Conservation (phyloP, 2,113 vertebrate species). For the Gallinago paraguaiae region DNA sequence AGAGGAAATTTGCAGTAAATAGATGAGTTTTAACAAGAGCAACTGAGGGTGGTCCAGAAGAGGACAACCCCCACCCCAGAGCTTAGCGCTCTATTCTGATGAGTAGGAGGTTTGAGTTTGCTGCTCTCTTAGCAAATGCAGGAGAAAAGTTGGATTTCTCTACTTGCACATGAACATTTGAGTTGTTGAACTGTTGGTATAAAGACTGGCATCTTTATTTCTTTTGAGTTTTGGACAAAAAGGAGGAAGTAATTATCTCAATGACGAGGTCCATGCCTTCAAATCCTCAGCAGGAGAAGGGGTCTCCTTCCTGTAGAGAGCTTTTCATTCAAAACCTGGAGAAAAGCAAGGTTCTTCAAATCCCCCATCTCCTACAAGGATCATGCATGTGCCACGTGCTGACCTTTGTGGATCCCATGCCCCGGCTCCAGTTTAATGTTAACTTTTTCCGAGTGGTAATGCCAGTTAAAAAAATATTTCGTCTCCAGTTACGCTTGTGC, state of each 20-base stretch:
- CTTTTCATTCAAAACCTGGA: neutral
- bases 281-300: neutral
- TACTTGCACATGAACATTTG: neutral
- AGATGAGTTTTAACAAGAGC: neutral
- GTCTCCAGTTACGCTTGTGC: neutral
- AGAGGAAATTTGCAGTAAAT: neutral
- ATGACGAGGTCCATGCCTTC: neutral
- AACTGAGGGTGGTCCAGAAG: neutral
- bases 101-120: neutral
- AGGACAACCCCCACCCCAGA: neutral
- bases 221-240: neutral
- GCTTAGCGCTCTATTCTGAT: neutral
- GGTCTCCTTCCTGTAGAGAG: neutral
- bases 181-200: neutral
- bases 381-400: neutral
- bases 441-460: neutral
- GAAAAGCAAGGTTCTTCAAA: neutral
- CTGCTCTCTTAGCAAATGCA: neutral
- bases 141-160: neutral
- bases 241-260: neutral
- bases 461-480: neutral
- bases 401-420: neutral
- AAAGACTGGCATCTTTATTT: neutral
- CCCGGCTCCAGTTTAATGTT: neutral
- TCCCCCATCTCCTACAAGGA: neutral